Evolutionary conservation across 2,113 vertebrate species (phyloP), one percentile per base, ranked within the genome.

Genomic region (Callocephalon fimbriatum): DNA sequence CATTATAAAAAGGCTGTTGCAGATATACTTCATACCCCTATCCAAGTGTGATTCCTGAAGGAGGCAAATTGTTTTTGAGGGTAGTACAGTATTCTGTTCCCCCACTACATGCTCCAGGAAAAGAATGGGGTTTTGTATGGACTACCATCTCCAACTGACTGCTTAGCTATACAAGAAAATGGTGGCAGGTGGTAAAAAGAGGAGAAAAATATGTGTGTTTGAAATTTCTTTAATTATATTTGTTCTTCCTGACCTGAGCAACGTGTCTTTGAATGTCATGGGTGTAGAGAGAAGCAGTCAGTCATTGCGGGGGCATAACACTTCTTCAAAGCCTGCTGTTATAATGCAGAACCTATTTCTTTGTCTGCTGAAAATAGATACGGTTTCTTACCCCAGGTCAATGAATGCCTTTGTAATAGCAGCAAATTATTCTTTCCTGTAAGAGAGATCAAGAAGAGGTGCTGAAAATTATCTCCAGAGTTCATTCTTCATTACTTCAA

Each of bases 371-470:
- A 62, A 82, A 85, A 56, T 27, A 82, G 31, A 59, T 65, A 32
- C 0, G 1, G 16, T 83, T 88, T 91, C 62, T 66, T 83, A 51
- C 48, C 31, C 23, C 65, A 44, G n/a, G 44, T 78, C 32, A 78
- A 27, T 82, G 3, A 84, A 14, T 78, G 21, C 40, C 15, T 65
- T 63, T 67, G n/a, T 47, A 85, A 44, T 26, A 63, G 45, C 29
- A 40, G 31, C 40, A 91, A 71, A 85, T 81, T 76, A 58, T 72
- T 85, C 58, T n/a, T 86, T 94, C 53, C n/a, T 56, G 19, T 38
- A 68, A 47, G 15, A 56, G 51, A 76, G 18, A 72, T 72, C 38
- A 87, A 68, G 54, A 86, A 84, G 2, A 6, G 23, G 13, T 72
- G 31, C 32, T 74, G 31, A 74, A 59, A 77, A 78, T 74, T 62